Evolutionary conservation across 1,140 invertebrate species (phyloP).

Genomic region (Bombus waltoni): DNA sequence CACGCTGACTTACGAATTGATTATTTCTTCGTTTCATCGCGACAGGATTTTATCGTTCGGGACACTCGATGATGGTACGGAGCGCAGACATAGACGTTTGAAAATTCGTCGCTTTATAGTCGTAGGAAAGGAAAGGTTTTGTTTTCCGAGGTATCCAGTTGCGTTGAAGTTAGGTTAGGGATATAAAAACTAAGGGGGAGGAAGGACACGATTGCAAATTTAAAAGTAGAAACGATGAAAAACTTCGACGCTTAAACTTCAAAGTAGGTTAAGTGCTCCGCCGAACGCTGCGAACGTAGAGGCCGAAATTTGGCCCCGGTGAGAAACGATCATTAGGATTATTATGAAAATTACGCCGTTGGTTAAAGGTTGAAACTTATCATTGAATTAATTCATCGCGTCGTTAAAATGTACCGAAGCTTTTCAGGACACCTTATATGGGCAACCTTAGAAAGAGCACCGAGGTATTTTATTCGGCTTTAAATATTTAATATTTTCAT

Average conservation of each 20-base stretch:
- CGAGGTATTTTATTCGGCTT: too few species aligned
- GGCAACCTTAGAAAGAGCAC: too few species aligned
- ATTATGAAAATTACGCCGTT: neutral
- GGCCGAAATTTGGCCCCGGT: neutral
- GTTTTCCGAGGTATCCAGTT: neutral
- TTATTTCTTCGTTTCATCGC: neutral
- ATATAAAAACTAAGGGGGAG: neutral
- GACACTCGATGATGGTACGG: neutral
- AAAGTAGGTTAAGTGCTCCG: slow-evolving; percentile 14
- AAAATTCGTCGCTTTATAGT: slow-evolving; percentile 10
- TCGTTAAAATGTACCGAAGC: neutral
- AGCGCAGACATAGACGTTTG: neutral
- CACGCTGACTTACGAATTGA: neutral
- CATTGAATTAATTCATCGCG: neutral
- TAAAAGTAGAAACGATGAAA: neutral
- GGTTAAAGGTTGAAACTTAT: neutral
- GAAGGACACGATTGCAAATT: neutral
- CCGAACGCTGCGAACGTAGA: neutral
- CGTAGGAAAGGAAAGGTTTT: neutral
- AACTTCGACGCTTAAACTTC: neutral
- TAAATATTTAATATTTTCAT: too few species aligned
- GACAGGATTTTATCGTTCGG: slow-evolving; percentile 2
- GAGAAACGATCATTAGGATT: neutral
- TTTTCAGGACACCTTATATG: neutral
- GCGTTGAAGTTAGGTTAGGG: neutral